phyloP scores from a whole-genome alignment of 2,113 vertebrate species.

The Cricetomys ansorgei region DNA sequence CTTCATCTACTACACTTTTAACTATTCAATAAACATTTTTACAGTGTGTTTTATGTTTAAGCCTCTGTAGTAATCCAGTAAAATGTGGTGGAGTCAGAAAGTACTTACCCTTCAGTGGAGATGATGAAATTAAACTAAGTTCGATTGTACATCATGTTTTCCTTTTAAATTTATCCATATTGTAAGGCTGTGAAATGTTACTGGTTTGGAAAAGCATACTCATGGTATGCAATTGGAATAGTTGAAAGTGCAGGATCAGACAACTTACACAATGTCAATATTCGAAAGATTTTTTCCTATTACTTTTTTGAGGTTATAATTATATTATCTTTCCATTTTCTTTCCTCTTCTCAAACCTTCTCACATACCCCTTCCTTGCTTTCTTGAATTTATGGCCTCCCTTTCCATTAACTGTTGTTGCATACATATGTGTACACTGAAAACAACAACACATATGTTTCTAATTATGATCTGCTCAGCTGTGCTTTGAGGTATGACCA shows the following conservation, averaged over 20 bases:
- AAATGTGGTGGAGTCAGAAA: background rate
- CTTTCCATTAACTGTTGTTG: background rate
- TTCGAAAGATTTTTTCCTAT: background rate
- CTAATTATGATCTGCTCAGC: background rate
- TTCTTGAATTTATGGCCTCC: too few relatives aligned
- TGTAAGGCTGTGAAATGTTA: background rate
- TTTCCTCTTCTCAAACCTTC: background rate
- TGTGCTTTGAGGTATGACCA: background rate
- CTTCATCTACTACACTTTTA: background rate
- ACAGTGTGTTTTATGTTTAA: background rate
- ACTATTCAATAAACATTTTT: background rate
- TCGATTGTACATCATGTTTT: background rate
- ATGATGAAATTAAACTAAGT: background rate
- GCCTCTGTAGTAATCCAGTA: background rate
- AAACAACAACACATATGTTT: constrained; percentile 48
- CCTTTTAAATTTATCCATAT: background rate
- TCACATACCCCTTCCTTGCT: background rate
- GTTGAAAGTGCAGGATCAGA: background rate
- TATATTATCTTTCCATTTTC: background rate
- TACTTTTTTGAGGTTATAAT: background rate
- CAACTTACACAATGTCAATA: background rate
- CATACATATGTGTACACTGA: background rate
- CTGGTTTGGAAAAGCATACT: background rate
- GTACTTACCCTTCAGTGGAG: background rate
- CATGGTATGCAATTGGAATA: background rate